phyloP scores from a whole-genome alignment of 2,888 invertebrate species.

The Tuta absoluta region DNA sequence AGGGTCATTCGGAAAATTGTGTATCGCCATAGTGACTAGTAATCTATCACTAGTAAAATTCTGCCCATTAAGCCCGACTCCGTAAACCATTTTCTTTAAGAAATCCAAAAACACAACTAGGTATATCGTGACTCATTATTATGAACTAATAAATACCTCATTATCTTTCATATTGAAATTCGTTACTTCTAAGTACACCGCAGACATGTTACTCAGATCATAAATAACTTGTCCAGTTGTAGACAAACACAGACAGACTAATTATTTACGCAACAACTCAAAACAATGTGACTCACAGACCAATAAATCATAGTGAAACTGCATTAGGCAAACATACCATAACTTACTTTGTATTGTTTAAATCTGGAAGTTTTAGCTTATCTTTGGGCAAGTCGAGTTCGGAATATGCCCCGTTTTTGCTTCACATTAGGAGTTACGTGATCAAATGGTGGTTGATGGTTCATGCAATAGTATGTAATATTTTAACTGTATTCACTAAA shows the following conservation, averaged over 20 bases:
- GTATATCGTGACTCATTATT: neutral
- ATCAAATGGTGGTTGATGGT: neutral
- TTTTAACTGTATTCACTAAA: too few species aligned
- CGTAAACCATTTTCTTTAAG: neutral
- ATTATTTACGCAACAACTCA: slow-evolving; percentile 27
- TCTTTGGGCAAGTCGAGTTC: slow-evolving; percentile 44
- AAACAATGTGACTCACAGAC: slow-evolving; percentile 47
- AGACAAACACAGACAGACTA: slow-evolving; percentile 18
- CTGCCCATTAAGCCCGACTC: too few species aligned
- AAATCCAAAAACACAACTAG: neutral
- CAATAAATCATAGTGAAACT: slow-evolving; percentile 30
- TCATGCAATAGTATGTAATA: neutral
- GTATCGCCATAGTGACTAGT: too few species aligned
- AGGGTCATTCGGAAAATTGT: too few species aligned
- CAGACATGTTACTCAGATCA: slow-evolving; percentile 15
- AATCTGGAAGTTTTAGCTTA: slow-evolving; percentile 45
- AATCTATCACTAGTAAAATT: too few species aligned
- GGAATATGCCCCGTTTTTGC: slow-evolving; percentile 54
- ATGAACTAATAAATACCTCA: slow-evolving; percentile 5
- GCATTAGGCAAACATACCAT: slow-evolving; percentile 27
- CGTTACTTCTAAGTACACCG: neutral
- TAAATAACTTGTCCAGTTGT: slow-evolving; percentile 21
- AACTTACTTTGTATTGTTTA: slow-evolving; percentile 35
- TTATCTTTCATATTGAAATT: neutral
- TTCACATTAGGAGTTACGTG: slow-evolving; percentile 20